Evolutionary conservation across 2,888 invertebrate species (phyloP), one percentile per base, ranked within the genome.

Genomic region (Catotricha subobsoleta): DNA sequence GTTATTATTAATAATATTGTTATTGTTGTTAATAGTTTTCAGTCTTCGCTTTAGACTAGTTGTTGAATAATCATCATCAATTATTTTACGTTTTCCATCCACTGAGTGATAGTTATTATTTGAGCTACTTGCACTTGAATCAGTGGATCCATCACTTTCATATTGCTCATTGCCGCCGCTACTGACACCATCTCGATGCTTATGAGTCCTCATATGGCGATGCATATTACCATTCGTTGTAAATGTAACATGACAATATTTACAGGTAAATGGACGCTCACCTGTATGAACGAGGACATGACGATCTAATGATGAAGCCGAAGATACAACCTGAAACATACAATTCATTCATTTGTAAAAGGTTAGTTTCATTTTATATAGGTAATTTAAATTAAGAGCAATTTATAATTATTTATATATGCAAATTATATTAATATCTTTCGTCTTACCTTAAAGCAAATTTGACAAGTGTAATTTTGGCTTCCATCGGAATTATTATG

Each of bases 181-280:
- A 30, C 45, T 44, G 10, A 36, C 23, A 15, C 36, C 36, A 48
- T 56, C 57, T 38, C 54, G 53, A 39, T 65, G 65, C 45, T 69
- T 69, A 57, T 80, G 79, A 2, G 79, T 80, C 44, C 81, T 68
- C 68, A 80, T 72, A 58, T 86, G 86, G 29, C 83, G 67, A 55
- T 82, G 82, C 82, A 86, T 82, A 59, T 82, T 84, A 20, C 82
- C 83, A 57, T 83, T 84, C 12, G 83, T 83, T 27, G 82, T 82
- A 60, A 86, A 86, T 30, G 81, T 76, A 60, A 81, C 74, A 42
- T 76, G 73, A 60, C 84, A 86, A 50, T 75, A 69, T 52, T 73
- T 74, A 59, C 84, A 86, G 52, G 75, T 74, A 60, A 83, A 84
- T 3, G 83, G 82, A 9, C 82, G 67, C 54, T 83, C 82, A 13